phyloP scores from a whole-genome alignment of 2,888 invertebrate species.

The Drosophila borborema region DNA sequence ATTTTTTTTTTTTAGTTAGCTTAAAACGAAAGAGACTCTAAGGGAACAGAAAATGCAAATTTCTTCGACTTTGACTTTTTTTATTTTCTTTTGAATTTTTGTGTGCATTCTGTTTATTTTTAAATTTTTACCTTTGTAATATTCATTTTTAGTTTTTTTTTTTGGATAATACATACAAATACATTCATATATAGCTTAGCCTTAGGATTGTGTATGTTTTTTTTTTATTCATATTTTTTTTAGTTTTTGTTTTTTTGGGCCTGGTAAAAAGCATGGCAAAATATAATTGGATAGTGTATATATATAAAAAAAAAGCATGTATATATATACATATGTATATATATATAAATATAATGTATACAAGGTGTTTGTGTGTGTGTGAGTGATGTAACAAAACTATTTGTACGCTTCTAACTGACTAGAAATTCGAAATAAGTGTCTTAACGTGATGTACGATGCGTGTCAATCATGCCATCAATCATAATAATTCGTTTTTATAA shows the following conservation, averaged over 20 bases:
- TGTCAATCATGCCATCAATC: conserved; percentile 36
- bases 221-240: conserved; percentile 39
- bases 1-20: conserved; percentile 31
- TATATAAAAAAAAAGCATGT: conserved; percentile 25
- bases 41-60: conserved; percentile 36
- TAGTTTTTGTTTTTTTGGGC: conserved; percentile 35
- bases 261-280: conserved; percentile 64
- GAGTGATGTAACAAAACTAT: conserved; percentile 49
- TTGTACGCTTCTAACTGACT: conserved; percentile 64
- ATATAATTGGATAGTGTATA: conserved; percentile 33
- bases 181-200: conserved; percentile 61
- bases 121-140: conserved; percentile 8
- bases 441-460: conserved; percentile 32
- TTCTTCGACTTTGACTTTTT: conserved; percentile 21
- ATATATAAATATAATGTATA: conserved; percentile 7
- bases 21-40: conserved; percentile 23
- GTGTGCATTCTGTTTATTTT: conserved; percentile 35
- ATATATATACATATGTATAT: conserved; percentile 4
- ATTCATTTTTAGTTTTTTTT: conserved; percentile 18
- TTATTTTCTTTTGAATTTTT: conserved; percentile 16
- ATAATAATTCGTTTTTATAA: conserved; percentile 37
- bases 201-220: conserved; percentile 59
- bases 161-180: conserved; percentile 59
- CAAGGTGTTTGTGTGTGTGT: conserved; percentile 16
- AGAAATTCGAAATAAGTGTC: conserved; percentile 59